phyloP scores from a whole-genome alignment of 1,140 invertebrate species.

The Helicoverpa armigera region DNA sequence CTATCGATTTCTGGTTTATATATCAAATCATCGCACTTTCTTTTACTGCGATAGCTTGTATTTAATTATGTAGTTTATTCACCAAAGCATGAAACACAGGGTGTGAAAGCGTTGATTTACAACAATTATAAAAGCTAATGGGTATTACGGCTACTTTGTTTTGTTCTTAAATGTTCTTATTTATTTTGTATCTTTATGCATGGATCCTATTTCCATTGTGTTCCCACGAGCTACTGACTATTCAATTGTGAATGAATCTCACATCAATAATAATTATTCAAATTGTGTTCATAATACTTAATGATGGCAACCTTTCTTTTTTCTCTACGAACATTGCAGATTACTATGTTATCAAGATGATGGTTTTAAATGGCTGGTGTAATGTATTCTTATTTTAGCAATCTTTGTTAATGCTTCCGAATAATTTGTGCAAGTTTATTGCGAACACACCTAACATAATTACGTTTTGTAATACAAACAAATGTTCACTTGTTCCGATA shows the following conservation, averaged over 20 bases:
- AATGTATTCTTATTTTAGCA: slow-evolving; percentile 15
- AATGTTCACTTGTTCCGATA: not conserved
- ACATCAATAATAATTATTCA: slow-evolving; percentile 65
- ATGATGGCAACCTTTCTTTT: slow-evolving; percentile 56
- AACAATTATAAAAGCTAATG: slow-evolving; percentile 49
- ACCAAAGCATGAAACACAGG: slow-evolving; percentile 10
- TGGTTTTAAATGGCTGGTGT: slow-evolving; percentile 45
- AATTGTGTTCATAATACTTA: slow-evolving; percentile 62
- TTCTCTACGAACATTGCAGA: slow-evolving; percentile 48
- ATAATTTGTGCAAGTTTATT: slow-evolving; percentile 14
- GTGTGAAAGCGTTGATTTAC: slow-evolving; percentile 44
- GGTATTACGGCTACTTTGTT: slow-evolving; percentile 55
- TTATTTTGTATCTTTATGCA: slow-evolving; percentile 47
- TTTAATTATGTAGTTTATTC: slow-evolving; percentile 13
- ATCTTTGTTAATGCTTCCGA: slow-evolving; percentile 2
- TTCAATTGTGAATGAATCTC: slow-evolving; percentile 38
- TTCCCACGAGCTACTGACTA: slow-evolving; percentile 71
- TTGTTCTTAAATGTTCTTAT: slow-evolving; percentile 57
- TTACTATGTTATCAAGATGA: slow-evolving; percentile 56
- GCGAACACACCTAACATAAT: not conserved
- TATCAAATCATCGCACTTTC: slow-evolving; percentile 39
- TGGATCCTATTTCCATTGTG: slow-evolving; percentile 68
- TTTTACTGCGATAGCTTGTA: slow-evolving; percentile 2
- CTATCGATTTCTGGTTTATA: slow-evolving; percentile 63
- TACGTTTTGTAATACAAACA: not conserved